Evolutionary conservation across 30 jellyfish, hydroid and myxozoan genomes (phyloP).

Genomic region (Rhopilema esculentum): DNA sequence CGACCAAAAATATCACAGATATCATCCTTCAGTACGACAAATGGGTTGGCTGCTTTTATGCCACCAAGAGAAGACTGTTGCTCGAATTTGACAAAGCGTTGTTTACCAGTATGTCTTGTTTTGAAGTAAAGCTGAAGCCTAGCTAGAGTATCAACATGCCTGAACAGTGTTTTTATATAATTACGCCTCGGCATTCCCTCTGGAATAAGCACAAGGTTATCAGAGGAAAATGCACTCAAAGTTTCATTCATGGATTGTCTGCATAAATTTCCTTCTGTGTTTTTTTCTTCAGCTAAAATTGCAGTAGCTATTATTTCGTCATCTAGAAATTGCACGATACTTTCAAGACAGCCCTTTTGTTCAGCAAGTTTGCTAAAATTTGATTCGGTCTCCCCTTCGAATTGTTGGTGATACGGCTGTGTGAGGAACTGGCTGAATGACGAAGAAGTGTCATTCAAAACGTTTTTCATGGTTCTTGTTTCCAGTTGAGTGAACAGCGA

Average conservation of each 20-base stretch:
- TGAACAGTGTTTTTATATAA: constrained; percentile 73
- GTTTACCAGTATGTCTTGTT: constrained; percentile 36
- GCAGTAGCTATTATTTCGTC: constrained; percentile 6
- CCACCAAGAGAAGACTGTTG: constrained; percentile 63
- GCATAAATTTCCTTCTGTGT: constrained; percentile 35
- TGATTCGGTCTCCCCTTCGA: constrained; percentile 40
- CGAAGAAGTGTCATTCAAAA: constrained; percentile 13
- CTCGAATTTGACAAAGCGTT: constrained; percentile 18
- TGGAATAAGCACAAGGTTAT: constrained; percentile 42
- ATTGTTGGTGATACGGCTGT: constrained; percentile 33
- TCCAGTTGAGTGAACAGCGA: constrained; percentile 27
- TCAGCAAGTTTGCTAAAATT: constrained; percentile 22
- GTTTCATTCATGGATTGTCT: constrained; percentile 63
- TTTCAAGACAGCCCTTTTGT: constrained; percentile 29
- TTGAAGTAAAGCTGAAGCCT: constrained; percentile 74
- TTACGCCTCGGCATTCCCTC: constrained; percentile 62
- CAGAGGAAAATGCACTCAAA: constrained; percentile 44
- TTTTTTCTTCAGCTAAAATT: constrained; percentile 49
- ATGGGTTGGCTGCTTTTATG: constrained; percentile 83
- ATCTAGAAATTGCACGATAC: constrained; percentile 27
- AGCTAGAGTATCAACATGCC: constrained; percentile 85
- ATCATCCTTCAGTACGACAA: constrained; percentile 79
- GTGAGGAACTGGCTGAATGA: constrained; percentile 60
- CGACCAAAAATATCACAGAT: constrained; percentile 79
- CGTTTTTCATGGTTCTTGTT: constrained; percentile 12